A percentile compares a stretch with the other conserved stretches of the same genome.
phyloP scores from a whole-genome alignment of 2,113 vertebrate genomes.

The Ranitomeya imitator region DNA sequence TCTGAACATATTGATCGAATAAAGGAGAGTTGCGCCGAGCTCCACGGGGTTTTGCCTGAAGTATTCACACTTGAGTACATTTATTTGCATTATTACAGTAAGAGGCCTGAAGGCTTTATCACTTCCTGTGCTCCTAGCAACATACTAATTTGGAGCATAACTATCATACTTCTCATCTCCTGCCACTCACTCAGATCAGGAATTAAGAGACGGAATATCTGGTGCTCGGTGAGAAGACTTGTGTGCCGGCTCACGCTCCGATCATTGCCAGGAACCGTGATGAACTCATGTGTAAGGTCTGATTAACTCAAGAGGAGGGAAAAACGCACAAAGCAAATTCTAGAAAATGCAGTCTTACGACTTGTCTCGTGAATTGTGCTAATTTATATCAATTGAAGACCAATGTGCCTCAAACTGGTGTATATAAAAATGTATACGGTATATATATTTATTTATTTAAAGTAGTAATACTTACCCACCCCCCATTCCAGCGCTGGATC shows the following conservation, averaged over 20 bases:
- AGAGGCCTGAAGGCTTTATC: conserved; percentile 72
- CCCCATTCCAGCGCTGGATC: too few species aligned
- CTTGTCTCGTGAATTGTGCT: too few species aligned
- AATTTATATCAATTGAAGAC: too few species aligned
- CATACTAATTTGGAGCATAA: conserved; percentile 72
- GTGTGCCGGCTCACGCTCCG: conserved; percentile 66
- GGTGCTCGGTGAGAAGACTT: conserved; percentile 63
- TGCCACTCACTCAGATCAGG: conserved; percentile 71
- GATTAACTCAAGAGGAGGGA: neutral
- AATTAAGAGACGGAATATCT: conserved; percentile 72
- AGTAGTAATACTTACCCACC: too few species aligned
- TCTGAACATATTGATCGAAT: conserved; percentile 27
- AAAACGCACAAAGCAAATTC: neutral
- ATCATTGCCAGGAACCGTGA: conserved; percentile 68
- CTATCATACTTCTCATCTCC: conserved; percentile 73
- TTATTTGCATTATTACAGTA: conserved; percentile 72
- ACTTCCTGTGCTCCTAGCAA: conserved; percentile 72
- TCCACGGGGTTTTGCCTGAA: conserved; percentile 60
- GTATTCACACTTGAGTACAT: conserved; percentile 64
- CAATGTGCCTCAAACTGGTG: too few species aligned
- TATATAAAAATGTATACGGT: too few species aligned
- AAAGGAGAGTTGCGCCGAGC: conserved; percentile 59
- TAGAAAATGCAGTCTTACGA: neutral
- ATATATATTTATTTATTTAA: too few species aligned
- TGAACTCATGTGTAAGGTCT: conserved; percentile 62